Evolutionary conservation across 2,888 invertebrate genomes (phyloP), one percentile per base, ranked within the genome.

Genomic region (Pseudoips prasinana): DNA sequence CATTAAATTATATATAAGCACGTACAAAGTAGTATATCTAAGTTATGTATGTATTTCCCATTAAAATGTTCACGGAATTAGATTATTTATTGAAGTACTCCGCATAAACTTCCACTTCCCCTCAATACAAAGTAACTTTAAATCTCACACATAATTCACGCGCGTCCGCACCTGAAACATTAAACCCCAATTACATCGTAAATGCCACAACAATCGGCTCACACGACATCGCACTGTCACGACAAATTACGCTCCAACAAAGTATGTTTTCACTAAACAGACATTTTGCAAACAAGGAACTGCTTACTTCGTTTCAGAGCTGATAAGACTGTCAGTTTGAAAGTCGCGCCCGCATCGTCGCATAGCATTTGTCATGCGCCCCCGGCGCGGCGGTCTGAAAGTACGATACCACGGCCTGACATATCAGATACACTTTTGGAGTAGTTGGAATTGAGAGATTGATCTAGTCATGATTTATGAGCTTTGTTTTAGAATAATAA

Each of bases 361-460:
- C 59, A 57, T 70, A 64, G 68, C 74, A 68, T 72, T 73, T 73
- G 71, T 73, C 67, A 73, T 41, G 54, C 33, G 45, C 54, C 59
- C 56, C 59, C 54, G 54, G 57, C n/a, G n/a, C 54, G 54, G 53
- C 54, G 39, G 50, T 42, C 53, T 46, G 46, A 48, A 58, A 50
- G 58, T 49, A 40, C 48, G 50, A 39, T 66, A 61, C 58, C 54
- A 11, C 27, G 39, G 25, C 49, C 46, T 47, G 53, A 52, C 52
- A 39, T 47, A 46, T 53, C 52, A 43, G 52, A 54, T 58, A 46
- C 46, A 37, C 22, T 34, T 24, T 27, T 22, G 8, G 9, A 17
- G 22, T n/a, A n/a, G n/a, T 25, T 29, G 9, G 10, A 29, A 14
- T 43, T 26, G 10, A 10, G 3, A 9, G 22, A 31, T 33, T 25